phyloP scores from a whole-genome alignment of 1,140 invertebrate genomes.

The Holotrichia oblita region DNA sequence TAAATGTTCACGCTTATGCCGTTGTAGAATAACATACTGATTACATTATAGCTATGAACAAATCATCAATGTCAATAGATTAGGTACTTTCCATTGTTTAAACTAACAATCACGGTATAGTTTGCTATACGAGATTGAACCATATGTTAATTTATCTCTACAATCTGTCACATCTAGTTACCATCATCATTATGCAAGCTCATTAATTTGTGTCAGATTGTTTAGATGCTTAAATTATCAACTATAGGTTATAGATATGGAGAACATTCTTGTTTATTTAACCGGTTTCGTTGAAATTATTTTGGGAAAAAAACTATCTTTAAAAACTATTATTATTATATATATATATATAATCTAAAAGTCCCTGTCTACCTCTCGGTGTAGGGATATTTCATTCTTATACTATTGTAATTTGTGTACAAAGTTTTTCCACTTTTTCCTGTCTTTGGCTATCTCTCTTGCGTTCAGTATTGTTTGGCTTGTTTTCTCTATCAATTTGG shows the following conservation, averaged over 20 bases:
- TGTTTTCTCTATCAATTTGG: too few species aligned
- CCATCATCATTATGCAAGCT: background rate
- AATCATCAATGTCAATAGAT: background rate
- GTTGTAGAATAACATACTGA: too few species aligned
- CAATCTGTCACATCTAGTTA: background rate
- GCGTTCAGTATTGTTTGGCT: too few species aligned
- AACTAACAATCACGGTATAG: background rate
- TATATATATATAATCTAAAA: too few species aligned
- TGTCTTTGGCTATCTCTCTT: too few species aligned
- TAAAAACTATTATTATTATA: too few species aligned
- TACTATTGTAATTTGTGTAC: too few species aligned
- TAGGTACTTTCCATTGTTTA: background rate
- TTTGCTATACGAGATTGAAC: slow-evolving; percentile 12
- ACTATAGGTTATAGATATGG: background rate
- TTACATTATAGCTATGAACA: background rate
- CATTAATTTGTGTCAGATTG: background rate
- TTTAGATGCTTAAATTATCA: background rate
- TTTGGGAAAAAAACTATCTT: background rate
- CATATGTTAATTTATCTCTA: background rate
- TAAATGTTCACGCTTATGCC: background rate
- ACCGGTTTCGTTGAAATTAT: background rate
- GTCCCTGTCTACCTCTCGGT: too few species aligned
- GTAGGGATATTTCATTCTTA: too few species aligned
- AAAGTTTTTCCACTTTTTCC: too few species aligned
- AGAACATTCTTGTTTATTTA: background rate